Conservation (phyloP, 1,140 invertebrate genomes). For the Rhopalosiphum maidis region DNA sequence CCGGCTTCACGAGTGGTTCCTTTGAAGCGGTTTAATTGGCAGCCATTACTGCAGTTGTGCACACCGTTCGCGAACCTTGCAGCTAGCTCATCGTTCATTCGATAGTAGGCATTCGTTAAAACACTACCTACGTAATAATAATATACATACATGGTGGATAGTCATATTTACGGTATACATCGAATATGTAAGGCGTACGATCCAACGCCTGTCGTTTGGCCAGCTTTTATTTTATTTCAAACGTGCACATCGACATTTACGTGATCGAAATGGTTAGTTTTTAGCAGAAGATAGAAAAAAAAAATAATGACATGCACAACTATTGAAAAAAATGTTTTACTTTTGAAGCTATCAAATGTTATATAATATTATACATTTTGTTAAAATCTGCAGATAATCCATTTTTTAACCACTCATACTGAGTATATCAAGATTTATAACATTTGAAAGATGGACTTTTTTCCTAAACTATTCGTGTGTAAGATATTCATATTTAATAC, state of each 20-base stretch:
- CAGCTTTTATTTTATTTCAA: not conserved
- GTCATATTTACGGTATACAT: not conserved
- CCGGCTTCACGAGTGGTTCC: slow-evolving; percentile 55
- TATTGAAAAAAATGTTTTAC: not conserved
- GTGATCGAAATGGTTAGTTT: not conserved
- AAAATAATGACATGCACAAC: no score
- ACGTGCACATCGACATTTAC: not conserved
- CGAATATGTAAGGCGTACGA: not conserved
- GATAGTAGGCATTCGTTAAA: not conserved
- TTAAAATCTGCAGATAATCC: no score
- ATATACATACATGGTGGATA: not conserved
- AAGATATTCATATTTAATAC: no score
- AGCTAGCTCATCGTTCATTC: not conserved
- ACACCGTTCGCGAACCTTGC: slow-evolving; percentile 28
- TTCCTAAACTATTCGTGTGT: no score
- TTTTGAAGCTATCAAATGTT: not conserved
- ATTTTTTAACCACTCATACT: no score
- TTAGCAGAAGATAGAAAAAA: not conserved
- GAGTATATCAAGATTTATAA: no score
- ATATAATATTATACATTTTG: no score
- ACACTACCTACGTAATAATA: not conserved
- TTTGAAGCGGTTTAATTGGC: slow-evolving; percentile 57
- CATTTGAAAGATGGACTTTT: no score
- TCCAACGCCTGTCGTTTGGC: not conserved
- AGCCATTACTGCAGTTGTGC: slow-evolving; percentile 48